These are phyloP conservation scores for Platyrinchus mystaceus DNA, from an alignment of 2,797 vertebrate genomes.

Conservation along the genomic window DNA sequence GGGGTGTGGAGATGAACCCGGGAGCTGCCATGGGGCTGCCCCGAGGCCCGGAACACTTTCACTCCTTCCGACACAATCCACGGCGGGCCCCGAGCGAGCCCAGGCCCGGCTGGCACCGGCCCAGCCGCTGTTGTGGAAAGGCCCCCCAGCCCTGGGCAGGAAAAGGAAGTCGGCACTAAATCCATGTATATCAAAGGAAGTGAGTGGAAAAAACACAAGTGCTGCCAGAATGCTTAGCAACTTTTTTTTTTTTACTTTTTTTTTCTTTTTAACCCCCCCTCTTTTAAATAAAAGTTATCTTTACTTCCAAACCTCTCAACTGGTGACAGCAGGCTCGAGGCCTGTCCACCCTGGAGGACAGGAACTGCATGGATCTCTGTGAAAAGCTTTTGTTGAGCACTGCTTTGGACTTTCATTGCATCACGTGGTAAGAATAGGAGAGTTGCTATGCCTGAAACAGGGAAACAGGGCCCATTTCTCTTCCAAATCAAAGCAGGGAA, in stretches of 20 bases:
- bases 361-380: neutral
- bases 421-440: rapidly evolving
- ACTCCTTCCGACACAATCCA: conserved; percentile 69
- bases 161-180: conserved; percentile 90
- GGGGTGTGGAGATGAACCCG: neutral
- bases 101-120: conserved; percentile 67
- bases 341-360: neutral
- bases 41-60: conserved; percentile 56
- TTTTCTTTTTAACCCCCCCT: neutral
- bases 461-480: neutral
- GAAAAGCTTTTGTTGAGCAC: neutral
- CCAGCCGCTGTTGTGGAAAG: conserved; percentile 85
- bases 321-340: neutral
- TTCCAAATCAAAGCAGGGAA: neutral
- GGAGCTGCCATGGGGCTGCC: neutral
- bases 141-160: conserved; percentile 84
- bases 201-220: conserved; percentile 79
- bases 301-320: conserved; percentile 43
- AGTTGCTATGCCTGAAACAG: neutral
- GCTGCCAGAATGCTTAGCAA: conserved; percentile 62
- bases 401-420: neutral
- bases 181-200: conserved; percentile 88
- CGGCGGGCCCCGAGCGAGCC: neutral
- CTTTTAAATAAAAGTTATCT: conserved; percentile 23
- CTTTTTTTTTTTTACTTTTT: conserved; percentile 64